Evolutionary conservation across 2,797 vertebrate genomes (phyloP).

Genomic region (Aldrovandia affinis): DNA sequence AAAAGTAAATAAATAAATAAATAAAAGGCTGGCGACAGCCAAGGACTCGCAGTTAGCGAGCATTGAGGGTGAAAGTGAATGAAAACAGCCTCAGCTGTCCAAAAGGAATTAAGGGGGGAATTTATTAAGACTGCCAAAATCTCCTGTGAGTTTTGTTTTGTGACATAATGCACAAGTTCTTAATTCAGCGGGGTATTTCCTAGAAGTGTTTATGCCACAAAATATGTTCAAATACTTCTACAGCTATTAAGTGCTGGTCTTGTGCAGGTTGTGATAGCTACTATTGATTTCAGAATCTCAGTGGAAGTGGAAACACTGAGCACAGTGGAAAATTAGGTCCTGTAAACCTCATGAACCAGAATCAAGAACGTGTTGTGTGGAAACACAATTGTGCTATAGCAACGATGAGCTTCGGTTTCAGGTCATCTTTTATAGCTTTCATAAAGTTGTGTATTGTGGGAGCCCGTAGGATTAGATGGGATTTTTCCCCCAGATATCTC

Average conservation of each 20-base stretch:
- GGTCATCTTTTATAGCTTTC: not conserved
- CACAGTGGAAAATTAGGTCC: not conserved
- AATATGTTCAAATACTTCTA: not conserved
- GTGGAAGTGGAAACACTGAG: not conserved
- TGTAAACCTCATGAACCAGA: not conserved
- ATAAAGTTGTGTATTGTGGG: not conserved
- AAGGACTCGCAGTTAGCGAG: not conserved
- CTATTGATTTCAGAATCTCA: not conserved
- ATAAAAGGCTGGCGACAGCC: not conserved
- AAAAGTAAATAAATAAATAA: constrained; percentile 59
- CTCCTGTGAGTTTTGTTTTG: not conserved
- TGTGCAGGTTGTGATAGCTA: not conserved
- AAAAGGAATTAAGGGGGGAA: not conserved
- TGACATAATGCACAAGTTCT: not conserved
- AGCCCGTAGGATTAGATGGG: not conserved
- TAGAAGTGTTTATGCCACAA: not conserved
- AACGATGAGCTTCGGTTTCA: not conserved
- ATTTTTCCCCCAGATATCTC: not conserved
- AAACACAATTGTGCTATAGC: not conserved
- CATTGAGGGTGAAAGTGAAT: not conserved
- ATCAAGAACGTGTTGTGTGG: not conserved
- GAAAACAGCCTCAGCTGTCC: not conserved
- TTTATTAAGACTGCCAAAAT: not conserved
- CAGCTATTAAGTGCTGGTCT: not conserved
- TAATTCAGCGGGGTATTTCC: not conserved